Base-by-base conservation (phyloP, 1,140 invertebrate species). In the Drosophila lowei region DNA sequence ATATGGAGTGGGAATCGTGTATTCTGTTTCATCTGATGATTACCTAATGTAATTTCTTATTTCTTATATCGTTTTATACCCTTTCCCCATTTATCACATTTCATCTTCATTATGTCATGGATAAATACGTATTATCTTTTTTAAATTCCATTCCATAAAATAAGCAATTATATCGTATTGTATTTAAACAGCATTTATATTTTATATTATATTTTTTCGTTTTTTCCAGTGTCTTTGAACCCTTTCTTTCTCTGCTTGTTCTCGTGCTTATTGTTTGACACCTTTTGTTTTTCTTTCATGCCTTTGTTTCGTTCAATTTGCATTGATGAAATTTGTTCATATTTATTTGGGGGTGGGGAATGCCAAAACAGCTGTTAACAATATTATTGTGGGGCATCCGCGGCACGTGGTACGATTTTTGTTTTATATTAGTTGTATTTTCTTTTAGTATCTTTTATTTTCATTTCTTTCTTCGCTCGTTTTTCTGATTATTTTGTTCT, bases 341-440 rank as follows among this genome's bases (percentile, higher is more conserved):
- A 8, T 30, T 18, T 38, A 43, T 49, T 18, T 41, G 50, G 57
- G 47, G 57, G 23, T 50, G 57, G 47, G 57, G 23, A 41, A 43
- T 43, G 38, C 47, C 50, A 52, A 52, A 72, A 50, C 64, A 77
- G 74, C 71, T 76, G 73, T 67, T 58, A 9, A 50, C 59, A 6
- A 50, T 63, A 42, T 42, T 56, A 15, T 28, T 48, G 2, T 25
- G 42, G 44, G 28, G 15, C 15, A 30, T 11, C 9, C 9, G 9
- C 3, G 73, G 58, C 73, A 67, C 58, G 72, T 72, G 53, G 56
- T 57, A 38, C 5, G n/a, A 50, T 21, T 25, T 21, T 23, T n/a
- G n/a, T n/a, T n/a, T n/a, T n/a, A n/a, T n/a, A n/a, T n/a, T 15
- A 21, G 9, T 30, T 47, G 11, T 23, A 44, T 16, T 42, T 46